phyloP scores from a whole-genome alignment of 2,888 invertebrate species.

The Papilio elwesi region DNA sequence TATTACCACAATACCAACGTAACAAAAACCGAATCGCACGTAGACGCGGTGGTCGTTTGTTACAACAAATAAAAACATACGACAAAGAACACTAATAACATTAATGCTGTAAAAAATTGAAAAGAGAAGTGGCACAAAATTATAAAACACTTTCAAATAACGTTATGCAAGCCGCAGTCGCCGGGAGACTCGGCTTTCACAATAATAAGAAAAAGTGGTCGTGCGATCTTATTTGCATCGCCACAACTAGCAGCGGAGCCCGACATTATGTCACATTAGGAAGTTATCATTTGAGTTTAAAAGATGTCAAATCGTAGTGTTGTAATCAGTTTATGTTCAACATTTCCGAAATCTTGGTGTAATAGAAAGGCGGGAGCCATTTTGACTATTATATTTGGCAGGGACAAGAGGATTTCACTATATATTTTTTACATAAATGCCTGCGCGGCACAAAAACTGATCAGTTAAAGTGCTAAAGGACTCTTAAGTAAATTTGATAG shows the following conservation, averaged over 20 bases:
- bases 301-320: no score
- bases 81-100: conserved; percentile 8
- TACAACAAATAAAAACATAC: conserved; percentile 9
- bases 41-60: neutral
- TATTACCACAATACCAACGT: neutral
- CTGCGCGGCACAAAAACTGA: no score
- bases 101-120: conserved; percentile 3
- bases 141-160: conserved; percentile 32
- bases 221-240: conserved; percentile 1
- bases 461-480: no score
- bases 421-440: no score
- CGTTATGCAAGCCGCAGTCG: conserved; percentile 8
- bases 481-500: no score
- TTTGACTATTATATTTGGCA: no score
- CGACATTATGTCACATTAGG: neutral
- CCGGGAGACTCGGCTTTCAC: conserved; percentile 23
- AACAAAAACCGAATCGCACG: neutral
- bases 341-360: no score
- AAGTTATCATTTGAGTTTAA: no score
- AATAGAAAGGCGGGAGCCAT: no score
- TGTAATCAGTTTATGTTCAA: no score
- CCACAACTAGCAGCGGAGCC: neutral
- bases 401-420: no score
- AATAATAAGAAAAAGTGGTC: neutral
- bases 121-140: conserved; percentile 21